Conservation (phyloP, 1,140 invertebrate species). For the Homalodisca vitripennis region DNA sequence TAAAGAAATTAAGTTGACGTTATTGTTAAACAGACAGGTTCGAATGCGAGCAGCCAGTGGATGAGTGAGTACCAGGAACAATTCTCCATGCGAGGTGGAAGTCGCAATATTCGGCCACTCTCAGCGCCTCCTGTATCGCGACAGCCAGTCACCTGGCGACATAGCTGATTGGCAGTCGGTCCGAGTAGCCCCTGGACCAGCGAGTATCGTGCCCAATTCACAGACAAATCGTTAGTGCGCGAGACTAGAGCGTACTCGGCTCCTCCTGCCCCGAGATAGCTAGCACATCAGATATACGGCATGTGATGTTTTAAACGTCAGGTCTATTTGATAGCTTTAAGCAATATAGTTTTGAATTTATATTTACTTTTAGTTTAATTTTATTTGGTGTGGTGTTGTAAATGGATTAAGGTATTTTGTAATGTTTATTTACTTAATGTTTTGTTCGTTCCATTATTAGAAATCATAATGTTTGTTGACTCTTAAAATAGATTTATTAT, state of each 20-base stretch:
- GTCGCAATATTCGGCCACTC: neutral
- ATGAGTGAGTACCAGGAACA: constrained; percentile 28
- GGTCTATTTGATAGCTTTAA: no score
- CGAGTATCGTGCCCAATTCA: constrained; percentile 11
- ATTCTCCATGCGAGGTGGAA: neutral
- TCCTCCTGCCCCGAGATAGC: constrained; percentile 2
- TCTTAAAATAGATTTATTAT: no score
- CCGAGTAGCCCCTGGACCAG: neutral
- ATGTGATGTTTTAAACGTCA: no score
- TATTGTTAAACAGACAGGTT: neutral
- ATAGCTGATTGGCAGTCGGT: neutral
- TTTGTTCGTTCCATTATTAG: no score
- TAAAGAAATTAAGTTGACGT: no score
- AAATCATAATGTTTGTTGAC: no score
- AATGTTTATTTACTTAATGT: no score
- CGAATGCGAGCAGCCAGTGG: constrained; percentile 18
- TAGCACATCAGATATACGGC: no score
- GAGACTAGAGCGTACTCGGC: neutral
- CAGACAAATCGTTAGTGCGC: neutral
- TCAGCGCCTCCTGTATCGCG: constrained; percentile 1
- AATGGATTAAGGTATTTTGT: no score
- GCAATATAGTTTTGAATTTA: no score
- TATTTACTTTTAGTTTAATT: no score
- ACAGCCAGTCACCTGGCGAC: neutral
- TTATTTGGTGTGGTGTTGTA: no score